Conservation (phyloP, 2,888 invertebrate species). For the Ennomos fuscantarius region DNA sequence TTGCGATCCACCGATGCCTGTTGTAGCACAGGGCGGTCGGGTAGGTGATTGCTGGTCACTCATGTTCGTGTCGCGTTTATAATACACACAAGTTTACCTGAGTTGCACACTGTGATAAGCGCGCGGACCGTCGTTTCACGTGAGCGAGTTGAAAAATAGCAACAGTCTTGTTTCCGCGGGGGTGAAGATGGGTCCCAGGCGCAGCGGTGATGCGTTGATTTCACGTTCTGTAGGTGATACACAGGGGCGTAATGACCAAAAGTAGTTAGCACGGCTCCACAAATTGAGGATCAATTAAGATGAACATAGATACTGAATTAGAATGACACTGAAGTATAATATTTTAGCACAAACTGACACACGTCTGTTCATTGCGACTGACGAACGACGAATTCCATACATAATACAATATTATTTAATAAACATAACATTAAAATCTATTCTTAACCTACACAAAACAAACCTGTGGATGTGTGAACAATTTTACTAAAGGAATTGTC, state of each 20-base stretch:
- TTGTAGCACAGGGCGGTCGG: not conserved
- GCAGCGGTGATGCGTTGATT: not conserved
- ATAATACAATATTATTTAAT: no score
- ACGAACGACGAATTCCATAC: no score
- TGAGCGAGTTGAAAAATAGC: slow-evolving; percentile 5
- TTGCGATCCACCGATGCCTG: slow-evolving; percentile 3
- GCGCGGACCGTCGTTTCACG: not conserved
- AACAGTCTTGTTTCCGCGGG: not conserved
- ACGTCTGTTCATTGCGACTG: slow-evolving; percentile 2
- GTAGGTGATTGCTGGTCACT: slow-evolving; percentile 8
- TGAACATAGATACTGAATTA: not conserved
- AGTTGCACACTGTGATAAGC: not conserved
- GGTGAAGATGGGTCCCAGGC: not conserved
- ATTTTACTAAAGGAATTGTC: no score
- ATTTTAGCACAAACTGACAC: slow-evolving; percentile 3
- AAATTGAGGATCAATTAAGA: not conserved
- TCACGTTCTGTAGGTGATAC: not conserved
- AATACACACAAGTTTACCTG: not conserved
- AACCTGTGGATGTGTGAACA: no score
- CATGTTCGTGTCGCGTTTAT: not conserved
- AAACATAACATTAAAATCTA: no score
- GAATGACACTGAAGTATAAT: not conserved
- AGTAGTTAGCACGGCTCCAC: not conserved
- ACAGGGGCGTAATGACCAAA: not conserved
- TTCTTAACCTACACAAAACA: no score